Evolutionary conservation across 2,888 invertebrate species (phyloP), one percentile per base, ranked within the genome.

Genomic region (Drosophila suboccidentalis): DNA sequence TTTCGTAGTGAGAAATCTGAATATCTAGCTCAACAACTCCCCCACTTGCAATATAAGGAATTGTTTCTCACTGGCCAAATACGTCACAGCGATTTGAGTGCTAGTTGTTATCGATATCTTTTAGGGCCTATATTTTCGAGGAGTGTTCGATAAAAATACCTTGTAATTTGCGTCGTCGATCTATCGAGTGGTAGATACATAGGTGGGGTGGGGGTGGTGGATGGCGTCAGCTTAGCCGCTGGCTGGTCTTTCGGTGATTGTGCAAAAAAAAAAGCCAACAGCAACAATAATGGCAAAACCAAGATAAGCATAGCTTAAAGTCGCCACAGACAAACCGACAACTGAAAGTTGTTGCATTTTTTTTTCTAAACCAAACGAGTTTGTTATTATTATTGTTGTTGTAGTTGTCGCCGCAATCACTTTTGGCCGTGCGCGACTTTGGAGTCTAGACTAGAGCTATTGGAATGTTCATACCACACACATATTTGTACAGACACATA

Each of bases 281-380:
- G 41, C 19, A 71, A 29, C 17, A 63, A 55, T 71, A 70, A 67
- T 62, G 49, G 62, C 66, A 66, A 71, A 62, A 58, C 58, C 75
- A 59, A 81, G 75, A 78, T 74, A 78, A 71, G 71, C 65, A 49
- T 46, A 57, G 59, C 63, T 65, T 60, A 32, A 71, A 66, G 38
- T 63, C 32, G 70, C 64, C 51, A 38, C 60, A 75, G 61, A 58
- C 60, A 64, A 62, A 60, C 71, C 73, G 82, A 88, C 78, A 88
- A 86, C 89, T 88, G 89, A 84, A 84, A 84, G 84, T 88, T 78
- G 84, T 80, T 84, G 87, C 75, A 78, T 71, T 83, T 82, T 69
- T 69, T 79, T 50, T 57, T 78, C 66, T 79, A 78, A 84, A 73
- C 78, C 78, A 88, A 84, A 88, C 84, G 54, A 75, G 89, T 84